Base-by-base conservation (phyloP, 2,797 vertebrate genomes). In the Sphenodon punctatus region DNA sequence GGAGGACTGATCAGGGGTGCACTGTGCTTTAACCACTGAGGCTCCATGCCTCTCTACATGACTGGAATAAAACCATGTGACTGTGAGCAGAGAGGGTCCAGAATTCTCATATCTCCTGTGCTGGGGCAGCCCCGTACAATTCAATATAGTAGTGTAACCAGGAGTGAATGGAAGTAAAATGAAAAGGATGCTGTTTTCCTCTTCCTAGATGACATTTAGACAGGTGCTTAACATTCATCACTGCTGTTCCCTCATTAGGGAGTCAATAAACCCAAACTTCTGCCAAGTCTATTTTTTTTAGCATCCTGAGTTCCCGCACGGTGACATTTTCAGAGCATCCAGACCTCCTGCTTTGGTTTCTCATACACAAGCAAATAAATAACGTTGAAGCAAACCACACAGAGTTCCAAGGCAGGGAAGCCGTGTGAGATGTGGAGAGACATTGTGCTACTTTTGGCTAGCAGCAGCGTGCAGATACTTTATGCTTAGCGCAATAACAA, bases 61-160 rank as follows among this genome's bases (percentile, higher is more conserved):
- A n/a, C n/a, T n/a, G n/a, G n/a, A n/a, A n/a, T n/a, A n/a, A n/a
- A n/a, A n/a, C n/a, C n/a, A n/a, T n/a, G n/a, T n/a, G n/a, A n/a
- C n/a, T n/a, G n/a, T 66, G 20, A 85, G 63, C 76, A 56, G 69
- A 32, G 13, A 48, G 11, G 39, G 32, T 8, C 55, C 30, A 30
- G 25, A 43, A 67, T 16, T 27, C 51, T 19, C 34, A 25, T 30
- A 11, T 53, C 1, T 0, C 67, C 67, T 30, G 32, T 6, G 1
- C 22, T 32, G 12, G 32, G 11, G 9, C 32, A 32, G 22, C 20
- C 20, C 4, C 32, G 23, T 12, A 58, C 27, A 58, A 10, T 48
- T 68, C 43, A 41, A 36, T 79, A 27, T 34, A 67, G 53, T 20
- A 22, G 36, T 5, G 0, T 22, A 13, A 73, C 48, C 48, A 16